These are phyloP conservation scores for Tupaia chinensis DNA, from an alignment of 2,113 vertebrate species.

Conservation along the genomic window DNA sequence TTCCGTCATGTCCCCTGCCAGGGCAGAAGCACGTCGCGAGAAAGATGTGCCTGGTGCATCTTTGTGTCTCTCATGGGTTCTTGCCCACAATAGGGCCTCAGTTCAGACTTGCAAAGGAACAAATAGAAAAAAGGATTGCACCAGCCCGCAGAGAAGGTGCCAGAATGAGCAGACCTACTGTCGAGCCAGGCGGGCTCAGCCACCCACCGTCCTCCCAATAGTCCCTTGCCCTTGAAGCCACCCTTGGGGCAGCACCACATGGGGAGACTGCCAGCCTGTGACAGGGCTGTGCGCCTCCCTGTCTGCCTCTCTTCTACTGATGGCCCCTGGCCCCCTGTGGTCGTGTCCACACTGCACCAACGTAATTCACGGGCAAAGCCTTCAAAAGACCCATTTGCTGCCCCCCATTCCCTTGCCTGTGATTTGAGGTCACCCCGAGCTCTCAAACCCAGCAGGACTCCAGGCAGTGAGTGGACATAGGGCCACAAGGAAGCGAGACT, in stretches of 20 bases:
- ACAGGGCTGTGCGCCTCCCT: neutral
- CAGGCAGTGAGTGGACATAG: fast-evolving
- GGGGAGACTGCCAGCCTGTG: neutral
- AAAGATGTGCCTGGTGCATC: neutral
- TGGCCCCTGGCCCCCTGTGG: neutral
- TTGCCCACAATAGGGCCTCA: neutral
- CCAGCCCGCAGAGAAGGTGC: fast-evolving
- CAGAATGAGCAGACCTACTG: neutral
- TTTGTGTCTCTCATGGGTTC: neutral
- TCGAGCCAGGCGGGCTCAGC: neutral
- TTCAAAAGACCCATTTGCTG: neutral
- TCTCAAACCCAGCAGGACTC: neutral
- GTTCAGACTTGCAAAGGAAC: neutral
- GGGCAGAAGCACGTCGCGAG: neutral
- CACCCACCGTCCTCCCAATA: neutral
- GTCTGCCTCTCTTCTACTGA: neutral
- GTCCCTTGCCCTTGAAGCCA: neutral
- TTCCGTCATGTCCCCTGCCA: fast-evolving
- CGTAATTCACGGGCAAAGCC: neutral
- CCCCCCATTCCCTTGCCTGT: neutral
- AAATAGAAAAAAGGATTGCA: fast-evolving
- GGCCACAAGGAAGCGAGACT: neutral
- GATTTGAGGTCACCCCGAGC: neutral
- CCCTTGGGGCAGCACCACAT: fast-evolving
- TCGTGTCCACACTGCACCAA: fast-evolving